These are phyloP conservation scores for Melanchra persicariae DNA, from an alignment of 2,888 invertebrate species.

Conservation along the genomic window DNA sequence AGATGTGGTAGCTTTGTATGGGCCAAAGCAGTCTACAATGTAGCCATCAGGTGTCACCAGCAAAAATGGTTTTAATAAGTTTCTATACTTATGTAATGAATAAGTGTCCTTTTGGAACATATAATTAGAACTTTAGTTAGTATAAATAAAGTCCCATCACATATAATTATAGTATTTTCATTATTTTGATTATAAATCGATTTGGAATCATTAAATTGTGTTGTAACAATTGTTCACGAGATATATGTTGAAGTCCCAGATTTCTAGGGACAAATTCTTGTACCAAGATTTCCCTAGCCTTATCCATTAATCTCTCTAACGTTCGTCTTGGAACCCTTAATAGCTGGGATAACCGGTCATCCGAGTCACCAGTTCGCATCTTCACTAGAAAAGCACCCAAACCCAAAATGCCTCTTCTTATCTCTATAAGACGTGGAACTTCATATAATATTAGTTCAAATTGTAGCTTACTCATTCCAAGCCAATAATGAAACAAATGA, in stretches of 20 bases:
- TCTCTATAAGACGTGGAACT: not conserved
- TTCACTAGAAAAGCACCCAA: conserved; percentile 4
- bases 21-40: conserved; percentile 21
- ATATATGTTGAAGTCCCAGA: conserved; percentile 7
- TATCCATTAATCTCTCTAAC: conserved; percentile 5
- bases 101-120: conserved; percentile 25
- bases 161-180: not conserved
- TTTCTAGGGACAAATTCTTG: conserved; percentile 3
- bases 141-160: conserved; percentile 15
- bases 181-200: conserved; percentile 10
- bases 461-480: not conserved
- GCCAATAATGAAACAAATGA: conserved; percentile 10
- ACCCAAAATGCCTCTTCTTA: not conserved
- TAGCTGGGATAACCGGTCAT: not conserved
- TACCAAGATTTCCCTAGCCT: not conserved
- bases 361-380: conserved; percentile 14
- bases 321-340: conserved; percentile 1
- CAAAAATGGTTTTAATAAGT: conserved; percentile 18
- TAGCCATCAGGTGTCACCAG: conserved; percentile 18
- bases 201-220: conserved; percentile 16
- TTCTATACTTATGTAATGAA: conserved; percentile 6
- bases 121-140: conserved; percentile 10
- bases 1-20: conserved; percentile 44
- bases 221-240: conserved; percentile 8
- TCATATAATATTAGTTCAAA: not conserved